Evolutionary conservation across 1,140 invertebrate species (phyloP).

Genomic region (Uloborus diversus): DNA sequence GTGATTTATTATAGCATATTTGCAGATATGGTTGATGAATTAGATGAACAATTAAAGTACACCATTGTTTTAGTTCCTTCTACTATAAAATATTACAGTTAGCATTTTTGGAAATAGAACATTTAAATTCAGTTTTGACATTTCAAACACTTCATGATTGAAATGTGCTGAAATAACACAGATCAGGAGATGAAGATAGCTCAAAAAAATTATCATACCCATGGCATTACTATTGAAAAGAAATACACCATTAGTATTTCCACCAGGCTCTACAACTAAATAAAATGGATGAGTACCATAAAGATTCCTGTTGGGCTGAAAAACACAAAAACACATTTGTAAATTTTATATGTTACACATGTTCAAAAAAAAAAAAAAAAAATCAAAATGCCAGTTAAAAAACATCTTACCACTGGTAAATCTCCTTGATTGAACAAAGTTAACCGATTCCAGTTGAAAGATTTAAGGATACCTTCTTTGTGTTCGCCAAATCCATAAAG

Average conservation of each 20-base stretch:
- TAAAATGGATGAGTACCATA: constrained; percentile 89
- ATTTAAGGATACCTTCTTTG: constrained; percentile 58
- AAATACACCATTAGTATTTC: constrained; percentile 76
- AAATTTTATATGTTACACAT: neutral
- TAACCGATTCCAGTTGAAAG: constrained; percentile 63
- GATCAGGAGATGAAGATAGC: too few relatives aligned
- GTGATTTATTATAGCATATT: too few relatives aligned
- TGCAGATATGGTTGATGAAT: too few relatives aligned
- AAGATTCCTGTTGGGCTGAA: constrained; percentile 70
- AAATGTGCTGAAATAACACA: too few relatives aligned
- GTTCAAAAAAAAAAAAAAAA: neutral
- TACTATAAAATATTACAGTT: too few relatives aligned
- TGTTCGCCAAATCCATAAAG: constrained; percentile 71
- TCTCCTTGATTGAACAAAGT: constrained; percentile 60
- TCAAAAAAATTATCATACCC: constrained; percentile 70
- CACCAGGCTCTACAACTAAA: constrained; percentile 72
- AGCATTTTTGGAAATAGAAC: too few relatives aligned
- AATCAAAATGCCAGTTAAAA: neutral
- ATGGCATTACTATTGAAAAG: constrained; percentile 85
- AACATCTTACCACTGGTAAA: constrained; percentile 30
- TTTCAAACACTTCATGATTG: too few relatives aligned
- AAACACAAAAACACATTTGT: neutral
- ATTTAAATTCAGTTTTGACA: too few relatives aligned
- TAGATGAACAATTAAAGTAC: too few relatives aligned
- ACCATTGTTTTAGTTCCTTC: too few relatives aligned